Percentiles rank a stretch among this genome's conserved stretches.
Evolutionary conservation across 2,797 vertebrate genomes (phyloP).

Genomic region (Hapalemur alaotrensis): DNA sequence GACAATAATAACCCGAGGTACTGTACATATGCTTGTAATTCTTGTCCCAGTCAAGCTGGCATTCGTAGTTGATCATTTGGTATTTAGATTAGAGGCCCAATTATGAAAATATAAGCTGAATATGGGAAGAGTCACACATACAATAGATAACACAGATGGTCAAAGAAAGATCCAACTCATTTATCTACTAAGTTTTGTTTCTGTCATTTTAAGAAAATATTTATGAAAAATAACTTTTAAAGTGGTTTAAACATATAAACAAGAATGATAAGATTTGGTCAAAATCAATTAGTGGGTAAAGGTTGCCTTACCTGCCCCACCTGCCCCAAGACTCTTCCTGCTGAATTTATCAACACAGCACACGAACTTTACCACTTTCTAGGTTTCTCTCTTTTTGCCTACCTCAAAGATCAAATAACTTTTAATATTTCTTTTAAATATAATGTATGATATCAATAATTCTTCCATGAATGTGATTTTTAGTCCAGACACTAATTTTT

Average conservation of each 20-base stretch:
- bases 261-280: not conserved
- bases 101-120: constrained; percentile 65
- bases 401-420: not conserved
- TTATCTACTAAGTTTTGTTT: constrained; percentile 7
- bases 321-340: not conserved
- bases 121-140: constrained; percentile 38
- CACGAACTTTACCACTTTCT: not conserved
- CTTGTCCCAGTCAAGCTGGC: constrained; percentile 65
- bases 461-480: not conserved
- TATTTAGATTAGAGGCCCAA: constrained; percentile 69
- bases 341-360: not conserved
- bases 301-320: not conserved
- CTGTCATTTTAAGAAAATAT: constrained; percentile 14
- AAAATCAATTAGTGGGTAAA: not conserved
- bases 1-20: constrained; percentile 73
- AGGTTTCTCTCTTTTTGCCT: not conserved
- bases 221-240: not conserved
- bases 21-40: constrained; percentile 72
- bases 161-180: constrained; percentile 28
- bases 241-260: not conserved
- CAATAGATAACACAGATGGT: constrained; percentile 64
- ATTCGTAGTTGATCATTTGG: constrained; percentile 67
- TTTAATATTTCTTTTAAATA: not conserved
- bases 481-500: not conserved
- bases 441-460: not conserved